These are phyloP conservation scores for Scomber colias DNA, from an alignment of 2,113 vertebrate genomes.

Conservation along the genomic window DNA sequence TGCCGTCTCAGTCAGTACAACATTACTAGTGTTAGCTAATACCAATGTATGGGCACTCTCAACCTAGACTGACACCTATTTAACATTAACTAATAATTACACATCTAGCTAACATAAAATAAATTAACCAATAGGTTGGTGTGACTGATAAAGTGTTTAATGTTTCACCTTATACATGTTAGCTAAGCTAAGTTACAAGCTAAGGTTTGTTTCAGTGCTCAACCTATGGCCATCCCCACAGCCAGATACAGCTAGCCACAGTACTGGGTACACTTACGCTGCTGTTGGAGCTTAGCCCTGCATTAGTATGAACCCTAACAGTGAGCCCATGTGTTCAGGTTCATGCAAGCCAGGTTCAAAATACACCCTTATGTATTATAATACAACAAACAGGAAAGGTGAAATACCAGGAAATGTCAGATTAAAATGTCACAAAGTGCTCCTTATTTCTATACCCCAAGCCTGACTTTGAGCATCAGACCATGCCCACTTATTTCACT, in stretches of 20 bases:
- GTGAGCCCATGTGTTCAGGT: background rate
- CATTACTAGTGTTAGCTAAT: background rate
- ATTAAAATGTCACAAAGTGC: constrained; percentile 47
- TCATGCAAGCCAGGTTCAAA: background rate
- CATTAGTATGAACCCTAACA: background rate
- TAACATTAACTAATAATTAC: too few species aligned
- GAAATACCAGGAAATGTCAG: constrained; percentile 49
- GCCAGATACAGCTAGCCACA: background rate
- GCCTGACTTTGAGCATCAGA: background rate
- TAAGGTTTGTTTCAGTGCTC: too few species aligned
- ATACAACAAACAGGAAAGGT: constrained; percentile 10
- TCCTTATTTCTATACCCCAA: background rate
- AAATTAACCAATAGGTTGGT: too few species aligned
- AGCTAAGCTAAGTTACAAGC: background rate
- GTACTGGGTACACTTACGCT: background rate
- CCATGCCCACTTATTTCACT: background rate
- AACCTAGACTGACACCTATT: background rate
- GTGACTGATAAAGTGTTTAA: too few species aligned
- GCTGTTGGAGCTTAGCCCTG: background rate
- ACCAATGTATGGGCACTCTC: background rate
- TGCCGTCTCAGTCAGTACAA: background rate
- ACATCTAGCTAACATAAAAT: too few species aligned
- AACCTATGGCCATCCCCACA: too few species aligned
- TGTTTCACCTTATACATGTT: too few species aligned
- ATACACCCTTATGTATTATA: constrained; percentile 17